phyloP scores from a whole-genome alignment of 2,113 vertebrate species.

The Coregonus clupeaformis region DNA sequence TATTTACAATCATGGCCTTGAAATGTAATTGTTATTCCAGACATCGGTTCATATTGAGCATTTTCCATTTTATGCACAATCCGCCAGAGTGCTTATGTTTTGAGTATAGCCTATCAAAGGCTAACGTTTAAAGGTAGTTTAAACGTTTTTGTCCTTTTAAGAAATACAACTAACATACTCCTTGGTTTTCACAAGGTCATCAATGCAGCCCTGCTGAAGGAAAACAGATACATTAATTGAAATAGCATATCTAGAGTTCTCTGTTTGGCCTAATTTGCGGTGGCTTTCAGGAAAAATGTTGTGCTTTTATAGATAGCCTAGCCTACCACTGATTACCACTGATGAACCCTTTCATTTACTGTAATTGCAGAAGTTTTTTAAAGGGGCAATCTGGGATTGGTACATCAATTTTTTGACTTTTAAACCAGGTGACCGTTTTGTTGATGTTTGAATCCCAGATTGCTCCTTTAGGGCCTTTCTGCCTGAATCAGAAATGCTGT shows the following conservation, averaged over 20 bases:
- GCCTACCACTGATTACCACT: conserved; percentile 53
- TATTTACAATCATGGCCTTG: no score
- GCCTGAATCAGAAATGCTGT: conserved; percentile 57
- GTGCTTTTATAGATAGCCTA: conserved; percentile 25
- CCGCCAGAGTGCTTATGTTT: no score
- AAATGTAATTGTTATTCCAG: no score
- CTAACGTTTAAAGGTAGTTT: not conserved
- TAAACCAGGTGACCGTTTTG: no score
- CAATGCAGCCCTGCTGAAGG: not conserved
- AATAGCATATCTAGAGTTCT: not conserved
- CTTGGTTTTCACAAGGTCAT: not conserved
- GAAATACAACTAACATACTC: not conserved
- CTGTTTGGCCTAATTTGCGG: not conserved
- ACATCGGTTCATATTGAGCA: no score
- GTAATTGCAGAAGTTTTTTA: conserved; percentile 61
- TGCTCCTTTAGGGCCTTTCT: conserved; percentile 42
- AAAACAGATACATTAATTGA: not conserved
- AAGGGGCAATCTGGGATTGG: no score
- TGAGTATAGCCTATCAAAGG: no score
- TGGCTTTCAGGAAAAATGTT: conserved; percentile 10
- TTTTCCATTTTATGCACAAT: no score
- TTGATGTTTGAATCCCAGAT: no score
- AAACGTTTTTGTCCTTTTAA: no score
- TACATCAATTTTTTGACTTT: no score
- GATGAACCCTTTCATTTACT: conserved; percentile 69